Evolutionary conservation across 2,113 vertebrate species (phyloP), one percentile per base, ranked within the genome.

Genomic region (Poecile atricapillus): DNA sequence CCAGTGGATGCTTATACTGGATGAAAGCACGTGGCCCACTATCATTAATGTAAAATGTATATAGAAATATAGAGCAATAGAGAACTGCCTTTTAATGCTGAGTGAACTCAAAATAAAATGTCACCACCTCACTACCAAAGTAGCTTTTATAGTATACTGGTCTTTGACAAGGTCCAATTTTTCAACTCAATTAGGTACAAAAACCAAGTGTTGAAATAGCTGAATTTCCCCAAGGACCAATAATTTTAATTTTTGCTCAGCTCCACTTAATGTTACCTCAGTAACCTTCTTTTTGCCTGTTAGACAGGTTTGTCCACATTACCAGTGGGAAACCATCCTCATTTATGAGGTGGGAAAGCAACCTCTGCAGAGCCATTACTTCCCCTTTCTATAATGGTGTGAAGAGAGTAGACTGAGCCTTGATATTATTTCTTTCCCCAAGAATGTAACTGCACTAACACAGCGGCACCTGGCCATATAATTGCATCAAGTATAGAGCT

Each of bases 261-360:
- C 4, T 94, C 59, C 87, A 70, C 64, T 87, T 89, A 78, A 71
- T 63, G 7, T 90, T 89, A 67, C 81, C 83, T 94, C 83, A 81
- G 60, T 59, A 92, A 50, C 56, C 39, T 83, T 90, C 64, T 3
- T 75, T 96, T 87, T 33, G 67, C 64, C 79, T 56, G 39, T 83
- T 92, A 81, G 16, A 59, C 59, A 78, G 65, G 83, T 90, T 90
- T 92, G 80, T 74, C 63, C 80, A 33, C 55, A 44, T 63, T 92
- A 83, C 90, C 79, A 15, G 49, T 75, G 87, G 92, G 93, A 95
- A 96, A 84, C 69, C 64, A 94, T 88, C 94, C 47, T 83, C 93
- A 56, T 97, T 97, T 95, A 97, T 85, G 89, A 97, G 89, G 89
- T 94, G 93, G 68, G 93, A 96, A 95, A 95, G 77, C 68, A 96